Evolutionary conservation across 2,113 vertebrate genomes (phyloP).

Genomic region (Fregetta grallaria): DNA sequence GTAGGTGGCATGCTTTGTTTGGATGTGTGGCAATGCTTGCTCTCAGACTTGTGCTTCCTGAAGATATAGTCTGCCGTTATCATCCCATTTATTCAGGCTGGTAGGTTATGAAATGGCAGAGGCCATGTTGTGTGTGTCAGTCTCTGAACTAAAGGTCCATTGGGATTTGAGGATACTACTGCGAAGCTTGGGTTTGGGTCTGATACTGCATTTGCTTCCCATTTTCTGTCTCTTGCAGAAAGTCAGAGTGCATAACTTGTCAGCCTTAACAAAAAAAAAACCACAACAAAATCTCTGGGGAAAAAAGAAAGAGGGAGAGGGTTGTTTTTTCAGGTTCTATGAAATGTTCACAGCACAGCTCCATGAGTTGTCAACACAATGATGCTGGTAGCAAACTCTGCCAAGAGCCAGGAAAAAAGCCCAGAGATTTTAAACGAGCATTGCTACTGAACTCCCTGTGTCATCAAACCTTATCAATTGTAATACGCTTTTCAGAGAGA

Average conservation of each 20-base stretch:
- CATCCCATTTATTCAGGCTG: background rate
- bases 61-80: background rate
- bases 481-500: background rate
- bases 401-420: constrained; percentile 3
- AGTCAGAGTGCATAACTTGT: background rate
- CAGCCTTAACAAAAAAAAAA: background rate
- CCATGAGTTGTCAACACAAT: constrained; percentile 26
- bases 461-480: background rate
- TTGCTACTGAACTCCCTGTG: background rate
- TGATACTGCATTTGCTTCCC: background rate
- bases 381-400: background rate
- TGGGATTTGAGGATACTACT: background rate
- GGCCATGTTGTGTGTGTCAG: background rate
- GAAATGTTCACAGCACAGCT: background rate
- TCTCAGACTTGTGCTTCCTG: background rate
- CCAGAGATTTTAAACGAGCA: background rate
- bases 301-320: background rate
- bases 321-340: background rate
- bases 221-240: background rate
- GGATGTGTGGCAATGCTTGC: background rate
- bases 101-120: background rate
- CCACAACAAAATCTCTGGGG: no score
- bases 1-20: background rate
- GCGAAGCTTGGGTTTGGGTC: background rate
- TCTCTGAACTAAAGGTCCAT: background rate